Conservation (phyloP, 2,113 vertebrate genomes). For the Paedocypris sp. region DNA sequence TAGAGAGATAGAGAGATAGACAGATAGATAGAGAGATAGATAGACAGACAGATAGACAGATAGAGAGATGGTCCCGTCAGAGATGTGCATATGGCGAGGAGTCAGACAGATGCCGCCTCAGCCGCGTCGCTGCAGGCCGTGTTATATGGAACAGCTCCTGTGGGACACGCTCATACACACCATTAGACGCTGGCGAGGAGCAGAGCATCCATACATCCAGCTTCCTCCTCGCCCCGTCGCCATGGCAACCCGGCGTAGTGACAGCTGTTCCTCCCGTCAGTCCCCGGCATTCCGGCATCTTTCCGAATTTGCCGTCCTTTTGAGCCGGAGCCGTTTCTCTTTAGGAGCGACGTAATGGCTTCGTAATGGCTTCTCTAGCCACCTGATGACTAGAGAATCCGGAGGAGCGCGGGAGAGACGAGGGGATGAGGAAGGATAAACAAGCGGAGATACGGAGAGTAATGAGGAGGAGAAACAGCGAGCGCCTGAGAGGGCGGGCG, state of each 20-base stretch:
- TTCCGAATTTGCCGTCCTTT: neutral
- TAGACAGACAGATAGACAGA: too few relatives aligned
- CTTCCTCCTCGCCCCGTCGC: constrained; percentile 22
- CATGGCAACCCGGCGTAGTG: constrained; percentile 52
- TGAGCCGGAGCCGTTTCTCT: too few relatives aligned
- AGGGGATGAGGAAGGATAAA: neutral
- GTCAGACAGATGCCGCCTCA: constrained; percentile 30
- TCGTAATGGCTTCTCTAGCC: too few relatives aligned
- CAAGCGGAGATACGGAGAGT: neutral
- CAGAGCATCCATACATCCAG: too few relatives aligned
- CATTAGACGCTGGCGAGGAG: too few relatives aligned
- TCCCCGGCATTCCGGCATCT: constrained; percentile 13
- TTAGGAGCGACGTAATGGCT: neutral
- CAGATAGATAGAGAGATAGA: too few relatives aligned
- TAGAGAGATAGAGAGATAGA: too few relatives aligned
- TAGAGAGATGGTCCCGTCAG: too few relatives aligned
- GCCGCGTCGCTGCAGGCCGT: constrained; percentile 42
- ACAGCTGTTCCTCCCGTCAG: constrained; percentile 39
- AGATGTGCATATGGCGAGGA: constrained; percentile 24
- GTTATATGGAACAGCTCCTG: constrained; percentile 44
- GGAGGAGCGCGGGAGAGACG: neutral
- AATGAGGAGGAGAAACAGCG: neutral
- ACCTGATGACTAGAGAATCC: neutral
- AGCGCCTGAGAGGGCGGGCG: neutral
- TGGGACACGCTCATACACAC: constrained; percentile 33